phyloP scores from a whole-genome alignment of 2,888 invertebrate genomes.

The Halictus quadricinctus region DNA sequence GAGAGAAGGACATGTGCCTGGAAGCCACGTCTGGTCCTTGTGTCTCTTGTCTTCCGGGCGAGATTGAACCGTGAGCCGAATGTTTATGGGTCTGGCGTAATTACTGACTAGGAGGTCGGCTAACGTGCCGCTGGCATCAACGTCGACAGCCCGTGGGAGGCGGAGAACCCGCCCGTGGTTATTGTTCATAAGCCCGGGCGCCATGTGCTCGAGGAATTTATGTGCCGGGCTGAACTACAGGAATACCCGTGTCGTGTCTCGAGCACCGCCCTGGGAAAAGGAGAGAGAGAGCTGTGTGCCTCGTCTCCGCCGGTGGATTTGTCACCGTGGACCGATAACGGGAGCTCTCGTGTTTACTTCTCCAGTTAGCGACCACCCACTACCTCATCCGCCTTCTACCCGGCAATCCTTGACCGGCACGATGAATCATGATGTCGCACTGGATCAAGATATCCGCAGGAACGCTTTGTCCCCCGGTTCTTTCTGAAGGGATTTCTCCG shows the following conservation, averaged over 20 bases:
- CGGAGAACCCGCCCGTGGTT: constrained; percentile 68
- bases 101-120: constrained; percentile 75
- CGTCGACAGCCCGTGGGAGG: constrained; percentile 50
- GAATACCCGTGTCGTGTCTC: constrained; percentile 46
- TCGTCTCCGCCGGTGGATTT: constrained; percentile 46
- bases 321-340: constrained; percentile 56
- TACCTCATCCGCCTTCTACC: background rate
- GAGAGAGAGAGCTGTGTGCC: constrained; percentile 12
- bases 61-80: constrained; percentile 77
- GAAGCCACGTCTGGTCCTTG: constrained; percentile 53
- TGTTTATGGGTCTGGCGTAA: constrained; percentile 76
- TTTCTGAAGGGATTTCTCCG: background rate
- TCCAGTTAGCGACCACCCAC: constrained; percentile 24
- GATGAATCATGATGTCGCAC: constrained; percentile 51
- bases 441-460: constrained; percentile 27
- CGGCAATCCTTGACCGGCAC: constrained; percentile 31
- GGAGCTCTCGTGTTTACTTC: constrained; percentile 49
- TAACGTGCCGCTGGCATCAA: constrained; percentile 62
- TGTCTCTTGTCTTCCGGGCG: constrained; percentile 57
- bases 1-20: constrained; percentile 34
- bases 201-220: constrained; percentile 79
- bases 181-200: constrained; percentile 79
- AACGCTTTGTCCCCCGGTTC: constrained; percentile 15
- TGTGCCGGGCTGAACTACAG: constrained; percentile 72
- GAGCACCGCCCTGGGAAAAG: constrained; percentile 28